Percentiles rank a stretch among this genome's conserved stretches.
Conservation (phyloP, 1,140 invertebrate genomes). For the Zaprionus gabonicus region DNA sequence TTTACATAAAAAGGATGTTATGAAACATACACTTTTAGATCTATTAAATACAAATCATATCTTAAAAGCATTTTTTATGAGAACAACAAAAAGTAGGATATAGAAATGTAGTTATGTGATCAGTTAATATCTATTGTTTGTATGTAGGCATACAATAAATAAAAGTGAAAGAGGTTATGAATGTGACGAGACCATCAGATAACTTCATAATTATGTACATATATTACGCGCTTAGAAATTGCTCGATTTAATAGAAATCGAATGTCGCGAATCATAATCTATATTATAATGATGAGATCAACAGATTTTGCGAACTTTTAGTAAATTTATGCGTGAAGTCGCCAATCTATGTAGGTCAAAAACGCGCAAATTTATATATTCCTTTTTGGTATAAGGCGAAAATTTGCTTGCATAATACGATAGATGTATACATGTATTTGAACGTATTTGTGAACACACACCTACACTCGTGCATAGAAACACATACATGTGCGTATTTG, state of each 20-base stretch:
- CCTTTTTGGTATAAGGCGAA: conserved; percentile 32
- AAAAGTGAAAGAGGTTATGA: conserved; percentile 9
- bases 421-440: conserved; percentile 14
- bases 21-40: too few species aligned
- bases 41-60: too few species aligned
- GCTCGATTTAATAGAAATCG: background rate
- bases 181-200: background rate
- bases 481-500: background rate
- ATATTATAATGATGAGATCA: background rate
- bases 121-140: background rate
- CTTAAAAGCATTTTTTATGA: too few species aligned
- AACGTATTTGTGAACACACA: background rate
- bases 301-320: conserved; percentile 16
- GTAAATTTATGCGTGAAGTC: conserved; percentile 25
- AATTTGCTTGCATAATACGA: conserved; percentile 38
- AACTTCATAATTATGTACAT: conserved; percentile 14
- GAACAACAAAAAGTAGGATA: too few species aligned
- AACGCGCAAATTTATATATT: conserved; percentile 45
- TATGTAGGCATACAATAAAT: background rate
- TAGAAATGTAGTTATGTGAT: too few species aligned
- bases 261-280: background rate
- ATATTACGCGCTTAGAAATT: background rate
- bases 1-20: too few species aligned
- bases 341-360: conserved; percentile 50
- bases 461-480: background rate